A percentile compares a stretch with the other conserved stretches of the same genome.
phyloP scores from a whole-genome alignment of 2,797 vertebrate species.

The Parauchenoglanis punctatus region DNA sequence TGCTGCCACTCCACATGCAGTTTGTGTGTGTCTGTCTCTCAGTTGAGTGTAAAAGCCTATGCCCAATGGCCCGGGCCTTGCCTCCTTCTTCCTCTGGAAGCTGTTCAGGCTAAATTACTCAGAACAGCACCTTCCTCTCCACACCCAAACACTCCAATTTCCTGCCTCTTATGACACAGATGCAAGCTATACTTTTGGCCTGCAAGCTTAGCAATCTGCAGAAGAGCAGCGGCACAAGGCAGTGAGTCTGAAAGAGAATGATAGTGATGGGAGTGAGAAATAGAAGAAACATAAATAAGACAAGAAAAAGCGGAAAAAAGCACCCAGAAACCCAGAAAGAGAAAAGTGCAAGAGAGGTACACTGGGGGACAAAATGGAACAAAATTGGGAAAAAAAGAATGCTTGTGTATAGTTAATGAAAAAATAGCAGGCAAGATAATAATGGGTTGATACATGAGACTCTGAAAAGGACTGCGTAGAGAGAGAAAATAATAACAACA shows the following conservation, averaged over 20 bases:
- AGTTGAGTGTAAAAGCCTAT: constrained; percentile 48
- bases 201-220: constrained; percentile 60
- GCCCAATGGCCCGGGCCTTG: constrained; percentile 47
- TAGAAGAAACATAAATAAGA: constrained; percentile 46
- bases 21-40: constrained; percentile 43
- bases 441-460: constrained; percentile 24
- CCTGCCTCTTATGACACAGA: constrained; percentile 64
- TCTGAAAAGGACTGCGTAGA: constrained; percentile 9
- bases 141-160: constrained; percentile 56
- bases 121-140: constrained; percentile 55
- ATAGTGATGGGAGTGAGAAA: constrained; percentile 34
- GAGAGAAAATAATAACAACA: constrained; percentile 30
- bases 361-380: constrained; percentile 41
- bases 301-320: constrained; percentile 9
- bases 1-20: constrained; percentile 42
- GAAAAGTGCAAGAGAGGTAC: constrained; percentile 27
- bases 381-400: constrained; percentile 28
- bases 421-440: constrained; percentile 9
- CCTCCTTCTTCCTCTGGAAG: constrained; percentile 57
- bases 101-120: constrained; percentile 62
- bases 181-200: constrained; percentile 62
- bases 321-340: constrained; percentile 18
- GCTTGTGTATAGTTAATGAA: constrained; percentile 21
- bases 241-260: constrained; percentile 45
- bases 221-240: constrained; percentile 61